Conservation (phyloP, 2,888 invertebrate species). For the Atrina japonica region DNA sequence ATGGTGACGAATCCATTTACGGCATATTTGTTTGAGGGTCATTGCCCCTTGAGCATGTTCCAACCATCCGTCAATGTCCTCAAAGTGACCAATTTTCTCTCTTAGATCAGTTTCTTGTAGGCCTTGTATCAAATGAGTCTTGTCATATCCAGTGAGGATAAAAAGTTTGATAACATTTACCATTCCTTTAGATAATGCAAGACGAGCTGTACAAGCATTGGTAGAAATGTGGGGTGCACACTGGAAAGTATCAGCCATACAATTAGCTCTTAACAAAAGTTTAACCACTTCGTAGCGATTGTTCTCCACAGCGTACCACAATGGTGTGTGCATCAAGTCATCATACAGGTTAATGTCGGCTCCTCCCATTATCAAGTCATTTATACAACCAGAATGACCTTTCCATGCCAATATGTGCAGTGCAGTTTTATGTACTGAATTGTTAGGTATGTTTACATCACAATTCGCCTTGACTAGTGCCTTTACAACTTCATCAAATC, state of each 20-base stretch:
- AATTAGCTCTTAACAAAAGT: conserved; percentile 71
- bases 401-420: conserved; percentile 76
- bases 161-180: conserved; percentile 72
- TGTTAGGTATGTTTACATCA: conserved; percentile 71
- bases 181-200: conserved; percentile 63
- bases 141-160: conserved; percentile 74
- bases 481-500: conserved; percentile 72
- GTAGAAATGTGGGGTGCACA: conserved; percentile 53
- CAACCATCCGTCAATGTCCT: conserved; percentile 68
- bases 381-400: conserved; percentile 73
- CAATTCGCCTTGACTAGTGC: conserved; percentile 65
- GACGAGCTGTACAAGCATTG: conserved; percentile 63
- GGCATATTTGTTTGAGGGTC: conserved; percentile 71
- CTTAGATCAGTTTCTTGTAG: conserved; percentile 50
- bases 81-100: conserved; percentile 49
- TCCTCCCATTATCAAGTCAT: conserved; percentile 64
- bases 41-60: conserved; percentile 64
- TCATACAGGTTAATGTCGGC: conserved; percentile 72
- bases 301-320: conserved; percentile 76
- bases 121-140: conserved; percentile 59
- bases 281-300: conserved; percentile 67
- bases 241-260: conserved; percentile 68
- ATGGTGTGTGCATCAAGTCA: conserved; percentile 62
- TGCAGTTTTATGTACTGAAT: conserved; percentile 63
- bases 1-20: conserved; percentile 73